A percentile compares a stretch with the other conserved stretches of the same genome.
Conservation (phyloP, 2,113 vertebrate genomes). For the Arothron firmamentum region DNA sequence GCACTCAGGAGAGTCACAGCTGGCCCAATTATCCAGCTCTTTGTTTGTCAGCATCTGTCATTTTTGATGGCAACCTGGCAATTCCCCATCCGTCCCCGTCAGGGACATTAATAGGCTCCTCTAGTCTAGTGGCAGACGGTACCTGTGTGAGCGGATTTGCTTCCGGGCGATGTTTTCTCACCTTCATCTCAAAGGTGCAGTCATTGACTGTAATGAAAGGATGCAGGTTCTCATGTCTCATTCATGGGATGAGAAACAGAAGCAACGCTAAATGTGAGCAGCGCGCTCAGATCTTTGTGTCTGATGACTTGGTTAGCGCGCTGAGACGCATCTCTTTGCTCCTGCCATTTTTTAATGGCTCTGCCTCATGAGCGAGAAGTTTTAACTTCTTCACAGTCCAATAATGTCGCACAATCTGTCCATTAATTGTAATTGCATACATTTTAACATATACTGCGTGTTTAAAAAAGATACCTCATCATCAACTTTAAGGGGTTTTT, state of each 20-base stretch:
- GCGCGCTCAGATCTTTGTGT: neutral
- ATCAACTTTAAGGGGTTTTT: too few relatives aligned
- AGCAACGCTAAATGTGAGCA: neutral
- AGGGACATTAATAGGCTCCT: neutral
- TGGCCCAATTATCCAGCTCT: conserved; percentile 3
- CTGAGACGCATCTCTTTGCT: too few relatives aligned
- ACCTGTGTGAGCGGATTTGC: too few relatives aligned
- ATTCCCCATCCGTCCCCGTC: neutral
- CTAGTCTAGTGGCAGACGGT: neutral
- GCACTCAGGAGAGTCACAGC: neutral
- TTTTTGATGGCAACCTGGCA: neutral
- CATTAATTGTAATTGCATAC: too few relatives aligned
- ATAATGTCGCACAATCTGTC: too few relatives aligned
- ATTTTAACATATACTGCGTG: too few relatives aligned
- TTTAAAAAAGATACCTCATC: too few relatives aligned
- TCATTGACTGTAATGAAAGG: neutral
- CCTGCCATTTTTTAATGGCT: too few relatives aligned
- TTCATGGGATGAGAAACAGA: neutral
- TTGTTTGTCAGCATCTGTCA: neutral
- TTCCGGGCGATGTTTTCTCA: too few relatives aligned
- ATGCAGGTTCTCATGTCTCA: neutral
- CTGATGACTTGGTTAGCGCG: too few relatives aligned
- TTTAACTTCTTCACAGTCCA: too few relatives aligned
- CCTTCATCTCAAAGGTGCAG: neutral
- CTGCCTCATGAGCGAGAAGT: too few relatives aligned